Evolutionary conservation across 2,113 vertebrate species (phyloP).

Genomic region (Upupa epops): DNA sequence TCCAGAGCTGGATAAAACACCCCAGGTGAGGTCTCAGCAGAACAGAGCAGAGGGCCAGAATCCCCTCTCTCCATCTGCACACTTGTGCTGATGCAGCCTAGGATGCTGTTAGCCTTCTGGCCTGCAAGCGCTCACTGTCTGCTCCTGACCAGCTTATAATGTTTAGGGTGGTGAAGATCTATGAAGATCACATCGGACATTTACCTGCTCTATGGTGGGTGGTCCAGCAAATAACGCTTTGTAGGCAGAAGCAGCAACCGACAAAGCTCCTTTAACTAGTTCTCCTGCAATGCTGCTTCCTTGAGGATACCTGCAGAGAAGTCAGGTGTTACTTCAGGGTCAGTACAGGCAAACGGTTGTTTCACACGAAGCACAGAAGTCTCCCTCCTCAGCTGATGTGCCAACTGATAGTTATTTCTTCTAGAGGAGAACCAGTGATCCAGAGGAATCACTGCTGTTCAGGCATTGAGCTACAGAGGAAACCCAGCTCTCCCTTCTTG

Average conservation of each 20-base stretch:
- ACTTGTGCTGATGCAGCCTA: too few species aligned
- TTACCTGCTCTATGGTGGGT: constrained; percentile 84
- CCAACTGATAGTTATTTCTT: background rate
- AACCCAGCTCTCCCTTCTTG: background rate
- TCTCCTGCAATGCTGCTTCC: constrained; percentile 89
- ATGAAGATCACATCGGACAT: background rate
- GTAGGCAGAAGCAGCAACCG: constrained; percentile 96
- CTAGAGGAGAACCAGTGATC: background rate
- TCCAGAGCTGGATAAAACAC: too few species aligned
- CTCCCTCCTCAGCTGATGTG: background rate
- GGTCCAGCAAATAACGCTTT: constrained; percentile 95
- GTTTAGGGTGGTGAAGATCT: background rate
- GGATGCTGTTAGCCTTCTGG: too few species aligned
- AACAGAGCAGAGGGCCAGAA: too few species aligned
- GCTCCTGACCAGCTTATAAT: background rate
- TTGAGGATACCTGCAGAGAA: constrained; percentile 66
- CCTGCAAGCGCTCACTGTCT: too few species aligned
- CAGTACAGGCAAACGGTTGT: background rate
- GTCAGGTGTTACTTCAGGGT: background rate
- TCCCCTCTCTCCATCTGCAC: too few species aligned
- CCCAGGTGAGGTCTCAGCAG: too few species aligned
- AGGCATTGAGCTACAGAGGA: background rate
- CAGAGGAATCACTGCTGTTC: background rate
- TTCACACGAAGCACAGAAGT: background rate
- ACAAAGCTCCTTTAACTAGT: constrained; percentile 93